Conservation (phyloP, 2,888 invertebrate genomes). For the Lochmaea capreae region DNA sequence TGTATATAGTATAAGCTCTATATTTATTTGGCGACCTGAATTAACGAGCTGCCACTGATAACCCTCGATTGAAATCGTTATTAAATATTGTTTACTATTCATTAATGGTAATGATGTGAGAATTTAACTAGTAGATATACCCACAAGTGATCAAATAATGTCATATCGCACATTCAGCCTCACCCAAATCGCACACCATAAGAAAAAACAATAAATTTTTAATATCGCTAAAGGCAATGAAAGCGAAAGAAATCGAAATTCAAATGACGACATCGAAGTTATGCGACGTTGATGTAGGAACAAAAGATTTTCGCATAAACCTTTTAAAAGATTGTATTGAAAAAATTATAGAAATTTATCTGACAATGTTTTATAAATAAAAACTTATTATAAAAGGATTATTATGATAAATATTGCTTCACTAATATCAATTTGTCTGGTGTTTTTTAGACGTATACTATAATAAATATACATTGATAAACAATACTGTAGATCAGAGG, state of each 20-base stretch:
- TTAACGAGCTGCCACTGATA: not conserved
- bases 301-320: constrained; percentile 13
- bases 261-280: constrained; percentile 18
- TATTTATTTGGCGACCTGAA: not conserved
- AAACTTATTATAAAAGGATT: too few relatives aligned
- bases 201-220: constrained; percentile 35
- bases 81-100: constrained; percentile 5
- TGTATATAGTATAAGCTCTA: not conserved
- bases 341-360: not conserved
- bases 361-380: too few relatives aligned
- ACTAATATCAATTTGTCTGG: too few relatives aligned
- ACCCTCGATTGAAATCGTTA: not conserved
- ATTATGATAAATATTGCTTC: too few relatives aligned
- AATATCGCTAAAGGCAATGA: constrained; percentile 36
- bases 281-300: not conserved
- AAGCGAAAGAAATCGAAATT: constrained; percentile 41
- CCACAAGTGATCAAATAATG: constrained; percentile 17
- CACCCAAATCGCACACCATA: constrained; percentile 32
- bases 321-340: not conserved
- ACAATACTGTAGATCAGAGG: too few relatives aligned
- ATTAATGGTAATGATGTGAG: not conserved
- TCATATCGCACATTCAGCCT: constrained; percentile 38
- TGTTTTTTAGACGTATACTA: too few relatives aligned
- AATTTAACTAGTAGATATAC: not conserved
- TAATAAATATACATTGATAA: too few relatives aligned